A percentile compares a stretch with the other conserved stretches of the same genome.
These are phyloP conservation scores for Nycticryphes semicollaris DNA, from an alignment of 2,113 vertebrate genomes.

Conservation along the genomic window DNA sequence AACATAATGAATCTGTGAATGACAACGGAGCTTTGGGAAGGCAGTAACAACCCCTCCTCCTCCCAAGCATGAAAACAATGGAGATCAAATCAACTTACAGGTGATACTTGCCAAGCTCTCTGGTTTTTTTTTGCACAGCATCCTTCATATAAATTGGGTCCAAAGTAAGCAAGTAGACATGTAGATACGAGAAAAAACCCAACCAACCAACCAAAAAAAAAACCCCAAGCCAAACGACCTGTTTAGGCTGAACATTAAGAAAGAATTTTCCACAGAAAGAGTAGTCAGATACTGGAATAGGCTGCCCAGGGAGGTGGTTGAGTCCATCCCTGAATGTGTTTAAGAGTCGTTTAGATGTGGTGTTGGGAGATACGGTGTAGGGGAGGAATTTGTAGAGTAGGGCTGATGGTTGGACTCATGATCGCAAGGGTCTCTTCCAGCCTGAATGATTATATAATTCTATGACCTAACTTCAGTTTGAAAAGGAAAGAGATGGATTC, in stretches of 20 bases:
- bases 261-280: too few relatives aligned
- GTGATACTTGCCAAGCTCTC: background rate
- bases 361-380: too few relatives aligned
- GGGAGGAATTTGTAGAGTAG: too few relatives aligned
- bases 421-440: too few relatives aligned
- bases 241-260: too few relatives aligned
- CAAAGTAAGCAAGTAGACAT: background rate
- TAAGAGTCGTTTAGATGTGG: too few relatives aligned
- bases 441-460: too few relatives aligned
- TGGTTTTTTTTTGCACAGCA: background rate
- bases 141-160: background rate
- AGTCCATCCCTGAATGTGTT: too few relatives aligned
- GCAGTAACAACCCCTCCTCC: background rate
- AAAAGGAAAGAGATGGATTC: background rate
- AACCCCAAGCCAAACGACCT: background rate
- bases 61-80: background rate
- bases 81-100: background rate
- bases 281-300: too few relatives aligned
- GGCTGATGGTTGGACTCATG: too few relatives aligned
- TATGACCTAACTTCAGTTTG: background rate
- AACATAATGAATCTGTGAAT: background rate
- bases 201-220: background rate
- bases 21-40: background rate
- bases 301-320: too few relatives aligned
- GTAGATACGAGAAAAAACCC: background rate